Percentiles rank a stretch among this genome's conserved stretches.
Evolutionary conservation across 2,113 vertebrate species (phyloP).

Genomic region (Egretta garzetta): DNA sequence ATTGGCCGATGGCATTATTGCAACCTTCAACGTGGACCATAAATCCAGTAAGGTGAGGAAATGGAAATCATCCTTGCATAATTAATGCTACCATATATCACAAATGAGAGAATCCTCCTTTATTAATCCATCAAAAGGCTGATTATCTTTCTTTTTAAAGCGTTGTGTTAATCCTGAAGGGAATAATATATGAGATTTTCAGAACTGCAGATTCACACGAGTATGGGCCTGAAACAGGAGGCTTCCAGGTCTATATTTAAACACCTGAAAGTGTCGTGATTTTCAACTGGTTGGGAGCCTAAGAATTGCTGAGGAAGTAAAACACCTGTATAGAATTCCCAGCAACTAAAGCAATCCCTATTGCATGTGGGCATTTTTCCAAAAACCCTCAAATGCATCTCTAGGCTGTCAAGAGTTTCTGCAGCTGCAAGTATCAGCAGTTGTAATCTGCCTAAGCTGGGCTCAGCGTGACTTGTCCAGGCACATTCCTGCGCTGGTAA

Average conservation of each 20-base stretch:
- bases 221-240: not conserved
- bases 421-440: constrained; percentile 16
- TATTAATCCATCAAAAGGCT: not conserved
- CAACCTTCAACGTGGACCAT: constrained; percentile 96
- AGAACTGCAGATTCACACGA: not conserved
- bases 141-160: not conserved
- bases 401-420: not conserved
- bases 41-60: constrained; percentile 94
- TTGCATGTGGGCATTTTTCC: not conserved
- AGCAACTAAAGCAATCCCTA: not conserved
- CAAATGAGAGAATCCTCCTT: not conserved
- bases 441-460: not conserved
- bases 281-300: not conserved
- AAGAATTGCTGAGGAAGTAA: not conserved
- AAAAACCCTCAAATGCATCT: not conserved
- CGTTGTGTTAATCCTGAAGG: accelerated
- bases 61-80: accelerated
- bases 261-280: not conserved
- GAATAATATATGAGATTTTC: not conserved
- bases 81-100: accelerated
- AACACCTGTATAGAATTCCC: not conserved
- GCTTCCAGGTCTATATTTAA: not conserved
- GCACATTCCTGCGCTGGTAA: not conserved
- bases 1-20: constrained; percentile 82
- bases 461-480: not conserved